phyloP scores from a whole-genome alignment of 1,140 invertebrate genomes.

The Megathymus violae region DNA sequence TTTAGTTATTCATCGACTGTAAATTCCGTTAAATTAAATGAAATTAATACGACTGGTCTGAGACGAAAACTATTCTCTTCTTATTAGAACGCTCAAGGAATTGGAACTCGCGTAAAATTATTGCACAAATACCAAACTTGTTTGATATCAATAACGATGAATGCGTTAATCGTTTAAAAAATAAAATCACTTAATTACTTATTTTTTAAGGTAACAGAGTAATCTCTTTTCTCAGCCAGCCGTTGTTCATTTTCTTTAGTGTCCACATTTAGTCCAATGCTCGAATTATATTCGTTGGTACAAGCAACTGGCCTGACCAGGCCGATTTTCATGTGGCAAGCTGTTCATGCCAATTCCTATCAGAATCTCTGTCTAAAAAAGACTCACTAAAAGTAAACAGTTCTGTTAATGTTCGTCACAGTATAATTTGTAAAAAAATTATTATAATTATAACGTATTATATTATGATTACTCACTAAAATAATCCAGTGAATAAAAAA shows the following conservation, averaged over 20 bases:
- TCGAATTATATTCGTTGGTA: background rate
- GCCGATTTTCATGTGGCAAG: no score
- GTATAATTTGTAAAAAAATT: no score
- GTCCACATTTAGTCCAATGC: constrained; percentile 42
- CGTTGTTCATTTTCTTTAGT: constrained; percentile 45
- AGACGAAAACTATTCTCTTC: constrained; percentile 12
- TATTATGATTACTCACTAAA: no score
- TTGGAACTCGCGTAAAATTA: constrained; percentile 7
- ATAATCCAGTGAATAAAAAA: no score
- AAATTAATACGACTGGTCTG: constrained; percentile 57
- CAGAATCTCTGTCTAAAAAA: no score
- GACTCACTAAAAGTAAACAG: no score
- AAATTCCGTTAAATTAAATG: constrained; percentile 39
- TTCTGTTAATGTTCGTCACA: no score
- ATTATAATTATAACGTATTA: no score
- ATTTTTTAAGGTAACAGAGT: constrained; percentile 23
- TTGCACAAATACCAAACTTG: constrained; percentile 20
- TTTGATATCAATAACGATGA: background rate
- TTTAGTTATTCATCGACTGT: constrained; percentile 47
- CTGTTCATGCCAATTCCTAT: no score
- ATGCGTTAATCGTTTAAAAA: background rate
- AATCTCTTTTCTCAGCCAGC: constrained; percentile 39
- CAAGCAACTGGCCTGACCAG: no score
- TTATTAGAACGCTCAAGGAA: constrained; percentile 7
- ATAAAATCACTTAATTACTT: background rate